Evolutionary conservation across 2,888 invertebrate genomes (phyloP), one percentile per base, ranked within the genome.

Genomic region (Xestia rhomboidea): DNA sequence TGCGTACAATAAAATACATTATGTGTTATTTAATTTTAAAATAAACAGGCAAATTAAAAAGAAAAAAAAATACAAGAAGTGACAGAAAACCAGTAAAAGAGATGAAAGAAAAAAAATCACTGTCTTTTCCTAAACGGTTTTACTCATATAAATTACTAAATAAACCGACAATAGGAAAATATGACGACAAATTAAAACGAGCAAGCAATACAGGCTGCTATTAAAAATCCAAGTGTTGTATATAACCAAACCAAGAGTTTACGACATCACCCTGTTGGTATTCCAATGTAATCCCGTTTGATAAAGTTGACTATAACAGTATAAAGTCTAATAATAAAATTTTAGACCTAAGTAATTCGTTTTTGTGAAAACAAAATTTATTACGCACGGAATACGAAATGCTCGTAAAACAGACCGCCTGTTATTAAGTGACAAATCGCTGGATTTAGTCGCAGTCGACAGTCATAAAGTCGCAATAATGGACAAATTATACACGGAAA

Each of bases 371-470:
- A 91, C 89, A 90, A 89, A 93, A 94, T 94, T 94, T 94, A 94
- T 93, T 92, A 92, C 85, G 87, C 77, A 85, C 83, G 83, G 85
- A 89, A 89, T 90, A 91, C 89, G 90, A 91, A 89, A 87, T 85
- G 88, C 89, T 94, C 93, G 92, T 95, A 93, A 95, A 94, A 92
- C 92, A 93, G 90, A 92, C 92, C 91, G 91, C 90, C 90, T 92
- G 93, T 95, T 93, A 94, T 94, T 93, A 93, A 93, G 94, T 95
- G 94, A 95, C 94, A 95, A 95, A 94, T 94, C 89, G 93, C 92
- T 85, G 92, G 92, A 91, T 93, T 93, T 93, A 91, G 92, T 89
- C 91, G 90, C 91, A 89, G 90, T 90, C 91, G 86, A 90, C 89
- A 92, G 92, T 93, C 93, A 93, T 95, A 94, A 95, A 93, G 91